Evolutionary conservation across 1,140 invertebrate species (phyloP), one percentile per base, ranked within the genome.

Genomic region (Oryctes rhinoceros): DNA sequence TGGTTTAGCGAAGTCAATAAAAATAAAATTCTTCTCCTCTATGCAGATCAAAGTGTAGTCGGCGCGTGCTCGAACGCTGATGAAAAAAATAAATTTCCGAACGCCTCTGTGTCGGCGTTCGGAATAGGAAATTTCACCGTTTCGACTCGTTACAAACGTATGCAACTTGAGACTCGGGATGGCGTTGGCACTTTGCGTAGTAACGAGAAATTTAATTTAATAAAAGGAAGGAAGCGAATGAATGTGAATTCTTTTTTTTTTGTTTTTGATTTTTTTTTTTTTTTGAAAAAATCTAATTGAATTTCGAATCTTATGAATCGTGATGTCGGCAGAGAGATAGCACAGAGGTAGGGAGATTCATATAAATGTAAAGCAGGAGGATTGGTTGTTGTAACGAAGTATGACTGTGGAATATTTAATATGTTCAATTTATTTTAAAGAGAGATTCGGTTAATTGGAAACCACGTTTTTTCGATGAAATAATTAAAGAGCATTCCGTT

Each of bases 1-100:
- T 62, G 53, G 53, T 62, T 62, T 62, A 62, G 53, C 15, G 53
- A 62, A 62, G 53, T 62, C 53, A 62, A 62, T 62, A 62, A 62
- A 62, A 62, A 62, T 62, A 62, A 62, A 13, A 62, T 62, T 62
- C 53, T 20, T 44, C 9, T 44, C 53, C 13, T 44, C 9, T 44
- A 10, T 10, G 39, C 13, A 20, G 53, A 62, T 62, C 53, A 62
- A 62, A 62, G 53, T 62, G 53, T 62, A 10, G 53, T 20, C 53
- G 20, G 53, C 7, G 9, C 39, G 39, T 10, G 39, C 9, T 44
- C 39, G 20, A 62, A 62, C 13, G 20, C 53, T 62, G 53, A 62
- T 62, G 7, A 62, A 62, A 62, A 62, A 62, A 62, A 18, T 18
- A 62, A 62, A 62, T 62, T 44, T 44, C 39, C 9, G 39, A 44